A percentile compares a stretch with the other conserved stretches of the same genome.
phyloP scores from a whole-genome alignment of 35 echinoderm and acorn worm genomes.

The Ophiothrix spiculata region DNA sequence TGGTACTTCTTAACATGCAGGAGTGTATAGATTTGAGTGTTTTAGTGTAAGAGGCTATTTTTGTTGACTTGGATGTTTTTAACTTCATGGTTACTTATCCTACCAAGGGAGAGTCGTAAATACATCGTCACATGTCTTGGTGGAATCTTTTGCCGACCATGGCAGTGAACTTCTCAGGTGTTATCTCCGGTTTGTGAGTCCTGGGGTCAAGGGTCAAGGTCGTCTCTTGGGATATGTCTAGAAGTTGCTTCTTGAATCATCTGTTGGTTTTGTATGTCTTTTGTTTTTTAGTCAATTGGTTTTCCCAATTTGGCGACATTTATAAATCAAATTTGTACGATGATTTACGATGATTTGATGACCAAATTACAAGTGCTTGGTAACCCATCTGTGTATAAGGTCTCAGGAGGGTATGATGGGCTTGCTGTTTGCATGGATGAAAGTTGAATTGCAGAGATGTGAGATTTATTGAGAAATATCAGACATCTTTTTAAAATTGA shows the following conservation, averaged over 20 bases:
- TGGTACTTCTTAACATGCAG: no score
- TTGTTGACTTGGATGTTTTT: neutral
- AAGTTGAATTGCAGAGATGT: no score
- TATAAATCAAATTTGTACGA: no score
- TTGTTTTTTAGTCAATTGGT: neutral
- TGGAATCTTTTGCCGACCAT: conserved; percentile 4
- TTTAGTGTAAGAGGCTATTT: neutral
- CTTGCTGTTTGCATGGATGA: no score
- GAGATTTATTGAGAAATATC: no score
- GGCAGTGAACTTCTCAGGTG: conserved; percentile 6
- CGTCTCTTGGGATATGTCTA: conserved; percentile 1
- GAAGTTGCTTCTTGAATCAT: neutral
- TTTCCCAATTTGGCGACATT: no score
- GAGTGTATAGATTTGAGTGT: no score
- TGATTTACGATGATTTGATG: no score
- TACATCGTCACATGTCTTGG: neutral
- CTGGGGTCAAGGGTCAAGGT: neutral
- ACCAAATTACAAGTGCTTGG: neutral
- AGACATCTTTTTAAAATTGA: no score
- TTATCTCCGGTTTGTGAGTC: conserved; percentile 11
- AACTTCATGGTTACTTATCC: neutral
- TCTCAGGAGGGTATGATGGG: no score
- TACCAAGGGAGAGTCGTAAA: conserved; percentile 1
- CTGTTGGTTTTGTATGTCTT: neutral
- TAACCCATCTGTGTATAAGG: no score